phyloP scores from a whole-genome alignment of 2,797 vertebrate genomes.

The Coregonus sp. region DNA sequence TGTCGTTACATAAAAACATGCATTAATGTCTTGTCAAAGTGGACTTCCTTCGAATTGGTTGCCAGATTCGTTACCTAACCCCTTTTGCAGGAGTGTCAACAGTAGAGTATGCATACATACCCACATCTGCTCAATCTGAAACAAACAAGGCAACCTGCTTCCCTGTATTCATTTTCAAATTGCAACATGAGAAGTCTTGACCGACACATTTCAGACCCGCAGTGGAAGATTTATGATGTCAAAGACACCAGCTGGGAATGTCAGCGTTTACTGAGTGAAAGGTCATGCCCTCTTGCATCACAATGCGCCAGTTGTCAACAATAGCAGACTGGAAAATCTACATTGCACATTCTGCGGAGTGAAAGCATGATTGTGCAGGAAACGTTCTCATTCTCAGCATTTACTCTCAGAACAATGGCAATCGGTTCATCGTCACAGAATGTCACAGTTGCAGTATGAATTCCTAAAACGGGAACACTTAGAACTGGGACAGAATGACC shows the following conservation, averaged over 20 bases:
- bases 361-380: constrained; percentile 66
- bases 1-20: not conserved
- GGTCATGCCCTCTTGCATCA: constrained; percentile 65
- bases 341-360: constrained; percentile 56
- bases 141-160: constrained; percentile 57
- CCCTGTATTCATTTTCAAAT: constrained; percentile 43
- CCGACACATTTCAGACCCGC: constrained; percentile 35
- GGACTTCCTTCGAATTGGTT: constrained; percentile 21
- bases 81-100: constrained; percentile 56
- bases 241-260: constrained; percentile 23
- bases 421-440: constrained; percentile 45
- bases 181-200: constrained; percentile 46
- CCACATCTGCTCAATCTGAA: constrained; percentile 54
- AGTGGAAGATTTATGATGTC: not conserved
- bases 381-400: constrained; percentile 58
- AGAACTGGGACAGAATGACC: constrained; percentile 49
- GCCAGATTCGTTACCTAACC: constrained; percentile 62
- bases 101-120: constrained; percentile 46
- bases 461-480: constrained; percentile 69
- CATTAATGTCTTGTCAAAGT: constrained; percentile 51
- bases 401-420: constrained; percentile 59
- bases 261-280: constrained; percentile 52
- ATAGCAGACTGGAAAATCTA: constrained; percentile 64
- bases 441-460: constrained; percentile 52
- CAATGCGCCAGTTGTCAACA: constrained; percentile 61